Evolutionary conservation across 2,113 vertebrate species (phyloP).

Genomic region (Apaloderma vittatum): DNA sequence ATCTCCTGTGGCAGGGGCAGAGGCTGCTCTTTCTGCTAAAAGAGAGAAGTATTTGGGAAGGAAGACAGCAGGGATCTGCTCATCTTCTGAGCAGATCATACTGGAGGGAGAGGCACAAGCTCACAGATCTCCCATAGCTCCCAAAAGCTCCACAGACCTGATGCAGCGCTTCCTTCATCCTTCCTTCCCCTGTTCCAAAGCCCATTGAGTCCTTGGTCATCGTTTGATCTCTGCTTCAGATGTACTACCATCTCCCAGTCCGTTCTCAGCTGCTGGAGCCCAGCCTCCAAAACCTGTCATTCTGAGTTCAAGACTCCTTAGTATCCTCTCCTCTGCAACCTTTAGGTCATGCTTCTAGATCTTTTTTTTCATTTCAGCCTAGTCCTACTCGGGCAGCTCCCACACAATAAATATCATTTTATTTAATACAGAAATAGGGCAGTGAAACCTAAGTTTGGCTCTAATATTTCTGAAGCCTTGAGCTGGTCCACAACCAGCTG

Average conservation of each 20-base stretch:
- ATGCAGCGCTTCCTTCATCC: neutral
- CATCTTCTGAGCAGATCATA: neutral
- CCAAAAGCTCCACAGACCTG: neutral
- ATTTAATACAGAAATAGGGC: neutral
- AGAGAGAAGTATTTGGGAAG: neutral
- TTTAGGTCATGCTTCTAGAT: neutral
- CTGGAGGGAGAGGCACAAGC: neutral
- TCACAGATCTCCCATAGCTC: neutral
- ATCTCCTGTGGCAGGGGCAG: neutral
- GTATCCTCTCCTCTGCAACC: neutral
- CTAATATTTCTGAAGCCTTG: neutral
- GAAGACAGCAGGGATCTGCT: neutral
- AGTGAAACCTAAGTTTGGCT: neutral
- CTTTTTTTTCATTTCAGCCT: neutral
- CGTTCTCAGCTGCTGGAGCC: neutral
- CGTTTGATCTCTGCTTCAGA: neutral
- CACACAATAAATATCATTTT: neutral
- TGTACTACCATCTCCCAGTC: neutral
- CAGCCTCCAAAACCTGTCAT: neutral
- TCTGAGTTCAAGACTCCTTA: neutral
- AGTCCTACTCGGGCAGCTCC: neutral
- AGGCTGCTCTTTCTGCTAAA: neutral
- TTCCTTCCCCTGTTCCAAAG: neutral
- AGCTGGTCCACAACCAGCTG: neutral
- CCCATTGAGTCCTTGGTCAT: rapidly evolving